Evolutionary conservation across 2,888 invertebrate genomes (phyloP).

Genomic region (Spodoptera exigua): DNA sequence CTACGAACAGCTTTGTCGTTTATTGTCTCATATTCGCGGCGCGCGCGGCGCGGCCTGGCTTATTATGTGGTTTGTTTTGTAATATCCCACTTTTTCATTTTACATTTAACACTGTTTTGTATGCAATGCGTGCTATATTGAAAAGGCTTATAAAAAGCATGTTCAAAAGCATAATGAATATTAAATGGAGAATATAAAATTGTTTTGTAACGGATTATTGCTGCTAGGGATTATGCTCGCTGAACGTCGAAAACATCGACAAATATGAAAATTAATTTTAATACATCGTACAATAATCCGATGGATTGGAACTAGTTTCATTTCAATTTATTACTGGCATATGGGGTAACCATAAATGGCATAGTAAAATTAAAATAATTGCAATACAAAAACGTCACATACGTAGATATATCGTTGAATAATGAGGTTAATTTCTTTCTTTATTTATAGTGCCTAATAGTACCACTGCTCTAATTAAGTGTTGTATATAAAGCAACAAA

Average conservation of each 20-base stretch:
- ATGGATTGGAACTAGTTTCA: constrained; percentile 12
- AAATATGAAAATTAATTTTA: constrained; percentile 34
- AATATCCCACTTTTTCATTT: constrained; percentile 41
- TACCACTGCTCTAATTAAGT: too few species aligned
- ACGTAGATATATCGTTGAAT: too few species aligned
- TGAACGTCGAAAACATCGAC: constrained; percentile 32
- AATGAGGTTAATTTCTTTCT: too few species aligned
- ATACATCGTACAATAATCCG: constrained; percentile 15
- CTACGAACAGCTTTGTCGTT: constrained; percentile 66
- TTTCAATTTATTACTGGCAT: not conserved
- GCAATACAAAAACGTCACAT: too few species aligned
- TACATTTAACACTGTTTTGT: constrained; percentile 25
- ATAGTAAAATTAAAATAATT: too few species aligned
- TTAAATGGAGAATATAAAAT: constrained; percentile 27
- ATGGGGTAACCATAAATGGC: too few species aligned
- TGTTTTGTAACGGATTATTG: constrained; percentile 29
- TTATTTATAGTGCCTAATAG: too few species aligned
- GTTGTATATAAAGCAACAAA: too few species aligned
- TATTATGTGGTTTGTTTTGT: constrained; percentile 51
- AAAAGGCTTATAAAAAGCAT: constrained; percentile 11
- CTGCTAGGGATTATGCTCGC: constrained; percentile 29
- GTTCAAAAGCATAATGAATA: constrained; percentile 18
- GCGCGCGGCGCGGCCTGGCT: constrained; percentile 32
- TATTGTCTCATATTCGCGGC: constrained; percentile 63
- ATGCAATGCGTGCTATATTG: constrained; percentile 26